Evolutionary conservation across 2,888 invertebrate species (phyloP), one percentile per base, ranked within the genome.

Genomic region (Gymnoscelis rufifasciata): DNA sequence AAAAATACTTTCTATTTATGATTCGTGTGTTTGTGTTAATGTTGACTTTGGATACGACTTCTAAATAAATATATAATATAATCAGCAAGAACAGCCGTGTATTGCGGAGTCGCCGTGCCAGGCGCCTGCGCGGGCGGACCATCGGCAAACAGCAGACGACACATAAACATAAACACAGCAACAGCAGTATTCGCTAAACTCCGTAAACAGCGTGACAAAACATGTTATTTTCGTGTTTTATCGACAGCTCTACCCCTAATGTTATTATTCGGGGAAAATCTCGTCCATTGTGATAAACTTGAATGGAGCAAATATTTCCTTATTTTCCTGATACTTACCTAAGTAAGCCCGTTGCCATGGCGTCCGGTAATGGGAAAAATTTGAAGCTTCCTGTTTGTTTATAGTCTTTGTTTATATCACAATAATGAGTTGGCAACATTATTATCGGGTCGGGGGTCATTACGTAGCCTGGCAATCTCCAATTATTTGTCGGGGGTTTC

Each of bases 201-300:
- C 38, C 19, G 12, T 29, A 38, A 38, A 38, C 28, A 30, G 14
- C 30, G 39, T 3, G 41, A 26, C 38, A 38, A 33, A 44, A 44
- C 38, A 44, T 19, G 38, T 38, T 33, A 33, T 44, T 44, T 44
- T 44, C 33, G 27, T 38, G 19, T 38, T 42, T 42, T 42, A 27
- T 26, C 10, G 19, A 35, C 26, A 19, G 38, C 38, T 38, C 31
- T 44, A 38, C 12, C 26, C 31, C 11, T 44, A 38, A 44, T 44
- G 31, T 44, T 38, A 43, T 43, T 38, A 41, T 33, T 7, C 15
- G 38, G 13, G 14, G 7, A 8, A 27, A 15, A 15, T 7, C 35
- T 35, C 38, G 11, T 26, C 38, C 13, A 27, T 38, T 38, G 37
- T 43, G 26, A 43, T 37, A 13, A 24, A 37, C 23, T 37, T 8